Conservation (phyloP, 1,140 invertebrate species). For the Asbolus verrucosus region DNA sequence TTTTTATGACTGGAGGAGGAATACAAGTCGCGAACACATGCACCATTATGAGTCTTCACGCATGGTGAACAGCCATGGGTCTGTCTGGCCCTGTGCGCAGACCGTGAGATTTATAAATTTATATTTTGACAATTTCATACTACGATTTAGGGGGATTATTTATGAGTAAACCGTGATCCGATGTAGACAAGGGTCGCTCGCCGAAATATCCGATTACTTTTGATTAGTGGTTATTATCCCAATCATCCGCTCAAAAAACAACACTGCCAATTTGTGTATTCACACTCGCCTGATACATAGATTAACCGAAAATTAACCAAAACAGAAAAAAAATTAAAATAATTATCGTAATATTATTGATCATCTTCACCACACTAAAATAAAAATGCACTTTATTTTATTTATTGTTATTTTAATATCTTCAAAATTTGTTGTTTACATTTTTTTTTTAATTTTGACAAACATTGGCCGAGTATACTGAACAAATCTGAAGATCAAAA, state of each 20-base stretch:
- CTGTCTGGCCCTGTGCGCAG: constrained; percentile 49
- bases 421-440: too few relatives aligned
- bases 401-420: too few relatives aligned
- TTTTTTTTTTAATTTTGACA: too few relatives aligned
- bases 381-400: too few relatives aligned
- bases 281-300: constrained; percentile 6
- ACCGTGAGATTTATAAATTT: constrained; percentile 64
- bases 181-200: constrained; percentile 37
- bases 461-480: too few relatives aligned
- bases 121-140: constrained; percentile 63
- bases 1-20: constrained; percentile 63
- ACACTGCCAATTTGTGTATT: neutral
- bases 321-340: too few relatives aligned
- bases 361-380: too few relatives aligned
- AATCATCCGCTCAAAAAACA: neutral
- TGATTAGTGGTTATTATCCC: constrained; percentile 46
- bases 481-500: too few relatives aligned
- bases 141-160: constrained; percentile 60
- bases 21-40: constrained; percentile 61
- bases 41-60: constrained; percentile 61
- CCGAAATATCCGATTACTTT: constrained; percentile 52
- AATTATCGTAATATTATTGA: too few relatives aligned
- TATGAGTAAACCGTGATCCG: constrained; percentile 51
- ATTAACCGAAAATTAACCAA: too few relatives aligned
- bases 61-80: constrained; percentile 57